Base-by-base conservation (phyloP, 2,888 invertebrate species). In the Dendrolimus pini region DNA sequence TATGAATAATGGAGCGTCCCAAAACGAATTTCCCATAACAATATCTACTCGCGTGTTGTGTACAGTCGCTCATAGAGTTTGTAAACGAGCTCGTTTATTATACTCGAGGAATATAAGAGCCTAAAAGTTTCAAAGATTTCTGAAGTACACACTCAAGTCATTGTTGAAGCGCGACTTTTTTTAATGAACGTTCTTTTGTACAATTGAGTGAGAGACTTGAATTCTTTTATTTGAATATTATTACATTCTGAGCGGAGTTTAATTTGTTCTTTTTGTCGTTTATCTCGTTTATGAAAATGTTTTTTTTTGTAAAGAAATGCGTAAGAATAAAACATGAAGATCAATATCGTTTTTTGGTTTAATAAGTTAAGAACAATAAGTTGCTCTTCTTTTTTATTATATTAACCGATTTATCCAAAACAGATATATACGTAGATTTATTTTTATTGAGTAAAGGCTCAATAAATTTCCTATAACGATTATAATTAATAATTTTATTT, bases 151-250 rank as follows among this genome's bases (percentile, higher is more conserved):
- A 53, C 41, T 56, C 52, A 52, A 56, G 56, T 18, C 41, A 41
- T 52, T 56, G 56, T 56, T 56, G 56, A 14, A 52, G 52, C 8
- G 52, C 8, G 18, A 52, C 56, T 56, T 47, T 18, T 47, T 52
- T 52, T 56, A 56, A 56, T 53, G 56, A 52, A 41, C 52, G 41
- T n/a, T 52, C 41, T 41, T 55, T 56, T 56, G 30, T 56, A 18
- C 18, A 56, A 56, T 56, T 53, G 41, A 52, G 14, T n/a, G 42
- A 41, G 52, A 56, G 7, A 10, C 47, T 47, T 47, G 9, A 47
- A 9, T 47, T 47, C 12, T 47, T 47, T 12, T 47, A 12, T 47
- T 9, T 30, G 30, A 30, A 30, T 30, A 47, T 10, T 47, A 47
- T 47, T 47, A 47, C 47, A 47, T 7, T 47, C 47, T 47, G 12